Evolutionary conservation across 2,797 vertebrate genomes (phyloP), one percentile per base, ranked within the genome.

Genomic region (Neoniphon sammara): DNA sequence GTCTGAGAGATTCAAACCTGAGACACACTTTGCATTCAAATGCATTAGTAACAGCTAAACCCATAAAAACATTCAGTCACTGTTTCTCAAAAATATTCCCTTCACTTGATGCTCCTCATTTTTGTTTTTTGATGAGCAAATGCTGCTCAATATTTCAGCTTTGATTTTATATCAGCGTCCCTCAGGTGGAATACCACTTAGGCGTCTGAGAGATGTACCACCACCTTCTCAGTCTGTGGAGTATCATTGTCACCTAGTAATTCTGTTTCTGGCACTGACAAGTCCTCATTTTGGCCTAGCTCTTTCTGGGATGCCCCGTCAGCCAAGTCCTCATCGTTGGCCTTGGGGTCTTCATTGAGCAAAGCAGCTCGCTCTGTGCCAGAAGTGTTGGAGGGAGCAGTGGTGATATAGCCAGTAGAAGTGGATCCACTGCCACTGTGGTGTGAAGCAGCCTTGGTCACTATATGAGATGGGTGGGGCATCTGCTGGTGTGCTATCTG

Each of bases 371-470:
- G 92, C 78, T 99, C 97, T 0, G 95, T 94, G 84, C 91, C 93
- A 0, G 96, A 98, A 0, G 94, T 90, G 49, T 95, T 98, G 84
- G 97, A 98, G 10, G 96, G 97, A 0, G 96, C 96, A 0, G 96
- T 98, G 87, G 97, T 98, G 80, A 98, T 96, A 0, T 98, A 98
- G 50, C 97, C 98, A 0, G 97, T 99, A 80, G 97, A 98, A 49
- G 97, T 99, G 75, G 97, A 99, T 44, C 98, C 97, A 0, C 97
- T 99, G 66, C 97, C 97, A 0, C 97, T 99, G 68, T 98, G 97
- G 82, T 98, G 97, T 4, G 97, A 99, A 14, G 95, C 94, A 1
- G 96, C 94, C 78, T 98, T 98, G 77, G 93, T 90, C 81, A 95
- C 92, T 77, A 95, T 94, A 7, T 95, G 94, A n/a, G 81, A 82